These are phyloP conservation scores for Miichthys miiuy DNA, from an alignment of 2,797 vertebrate species.

Conservation along the genomic window DNA sequence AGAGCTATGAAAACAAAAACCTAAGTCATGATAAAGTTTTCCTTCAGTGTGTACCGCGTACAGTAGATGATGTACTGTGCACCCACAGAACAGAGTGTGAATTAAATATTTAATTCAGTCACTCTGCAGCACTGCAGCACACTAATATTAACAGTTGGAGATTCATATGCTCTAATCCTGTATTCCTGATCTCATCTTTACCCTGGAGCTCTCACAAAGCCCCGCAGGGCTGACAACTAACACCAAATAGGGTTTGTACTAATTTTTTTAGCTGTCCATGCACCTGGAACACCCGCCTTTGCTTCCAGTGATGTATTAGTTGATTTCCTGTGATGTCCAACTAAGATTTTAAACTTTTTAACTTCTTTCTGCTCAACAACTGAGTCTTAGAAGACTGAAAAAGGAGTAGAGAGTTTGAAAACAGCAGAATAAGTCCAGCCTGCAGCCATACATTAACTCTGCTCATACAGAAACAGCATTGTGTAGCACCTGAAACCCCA, in stretches of 20 bases:
- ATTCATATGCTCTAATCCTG: conserved; percentile 20
- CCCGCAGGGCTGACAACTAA: neutral
- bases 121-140: conserved; percentile 21
- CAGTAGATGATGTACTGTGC: neutral
- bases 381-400: neutral
- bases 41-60: neutral
- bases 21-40: neutral
- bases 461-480: neutral
- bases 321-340: neutral
- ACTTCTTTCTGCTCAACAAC: neutral
- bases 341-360: conserved; percentile 1
- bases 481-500: neutral
- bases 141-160: neutral
- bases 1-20: neutral
- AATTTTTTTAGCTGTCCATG: too few relatives aligned
- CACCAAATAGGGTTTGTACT: neutral
- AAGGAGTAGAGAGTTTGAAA: neutral
- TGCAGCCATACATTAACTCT: neutral
- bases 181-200: neutral
- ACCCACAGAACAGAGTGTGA: neutral
- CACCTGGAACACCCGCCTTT: neutral
- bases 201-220: neutral
- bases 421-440: neutral
- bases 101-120: conserved; percentile 26
- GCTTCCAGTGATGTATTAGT: neutral